A percentile compares a stretch with the other conserved stretches of the same genome.
phyloP scores from a whole-genome alignment of 1,140 invertebrate genomes.

The Mycetomoellerius zeteki region DNA sequence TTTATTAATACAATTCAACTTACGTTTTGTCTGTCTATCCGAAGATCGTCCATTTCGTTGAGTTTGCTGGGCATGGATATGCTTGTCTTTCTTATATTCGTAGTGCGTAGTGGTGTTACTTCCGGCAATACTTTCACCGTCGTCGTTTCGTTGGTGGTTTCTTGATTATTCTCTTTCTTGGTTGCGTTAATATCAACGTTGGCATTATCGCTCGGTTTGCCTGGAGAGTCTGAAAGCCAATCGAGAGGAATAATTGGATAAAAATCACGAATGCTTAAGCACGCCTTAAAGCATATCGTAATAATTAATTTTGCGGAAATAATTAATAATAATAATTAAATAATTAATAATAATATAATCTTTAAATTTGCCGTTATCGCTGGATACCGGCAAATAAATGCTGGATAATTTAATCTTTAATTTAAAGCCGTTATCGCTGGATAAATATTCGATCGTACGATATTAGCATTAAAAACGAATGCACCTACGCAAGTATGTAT shows the following conservation, averaged over 20 bases:
- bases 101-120: background rate
- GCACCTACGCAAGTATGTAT: background rate
- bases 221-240: conserved; percentile 28
- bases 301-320: background rate
- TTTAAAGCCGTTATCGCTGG: background rate
- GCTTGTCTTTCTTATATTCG: conserved; percentile 72
- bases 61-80: conserved; percentile 83
- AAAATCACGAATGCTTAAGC: background rate
- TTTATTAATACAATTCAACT: conserved; percentile 11
- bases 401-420: too few species aligned
- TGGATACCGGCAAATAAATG: too few species aligned
- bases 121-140: background rate
- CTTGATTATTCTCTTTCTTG: conserved; percentile 14
- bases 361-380: conserved; percentile 34
- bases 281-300: background rate
- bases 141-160: background rate
- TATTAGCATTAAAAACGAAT: conserved; percentile 16
- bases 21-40: conserved; percentile 81
- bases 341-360: background rate
- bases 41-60: conserved; percentile 81
- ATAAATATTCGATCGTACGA: conserved; percentile 21
- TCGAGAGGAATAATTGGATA: background rate
- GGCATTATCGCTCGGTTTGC: conserved; percentile 2
- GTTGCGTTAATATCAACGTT: background rate
- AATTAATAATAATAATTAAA: too few species aligned